Conservation (phyloP, 2,797 vertebrate genomes). For the Hipposideros larvatus region DNA sequence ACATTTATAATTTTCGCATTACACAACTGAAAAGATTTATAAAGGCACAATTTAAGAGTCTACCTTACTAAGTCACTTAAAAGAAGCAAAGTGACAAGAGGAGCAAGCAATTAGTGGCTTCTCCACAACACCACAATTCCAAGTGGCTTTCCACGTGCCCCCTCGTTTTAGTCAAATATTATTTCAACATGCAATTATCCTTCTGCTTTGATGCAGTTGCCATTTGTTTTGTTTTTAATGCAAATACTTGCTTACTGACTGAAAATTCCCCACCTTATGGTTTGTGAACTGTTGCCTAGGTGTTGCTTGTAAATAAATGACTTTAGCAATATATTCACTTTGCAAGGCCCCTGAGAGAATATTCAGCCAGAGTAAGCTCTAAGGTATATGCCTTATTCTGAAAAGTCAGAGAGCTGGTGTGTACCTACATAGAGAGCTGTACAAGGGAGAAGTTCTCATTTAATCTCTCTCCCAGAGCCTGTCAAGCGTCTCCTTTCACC, state of each 20-base stretch:
- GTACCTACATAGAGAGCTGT: not conserved
- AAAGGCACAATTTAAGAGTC: conserved; percentile 65
- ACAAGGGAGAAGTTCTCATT: not conserved
- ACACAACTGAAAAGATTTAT: conserved; percentile 62
- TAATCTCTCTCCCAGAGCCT: not conserved
- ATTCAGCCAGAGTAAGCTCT: not conserved
- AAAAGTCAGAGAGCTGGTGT: conserved; percentile 15
- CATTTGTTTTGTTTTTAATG: conserved; percentile 65
- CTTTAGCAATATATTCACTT: not conserved
- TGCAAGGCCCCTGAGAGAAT: not conserved
- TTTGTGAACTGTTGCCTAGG: conserved; percentile 29
- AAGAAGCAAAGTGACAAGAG: conserved; percentile 67
- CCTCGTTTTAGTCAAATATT: conserved; percentile 40
- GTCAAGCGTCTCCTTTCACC: conserved; percentile 31
- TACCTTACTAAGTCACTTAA: conserved; percentile 68
- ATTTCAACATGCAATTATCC: conserved; percentile 52
- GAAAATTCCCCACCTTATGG: not conserved
- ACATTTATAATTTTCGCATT: conserved; percentile 71
- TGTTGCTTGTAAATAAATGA: conserved; percentile 41
- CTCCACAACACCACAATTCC: conserved; percentile 16
- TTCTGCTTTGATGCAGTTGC: conserved; percentile 51
- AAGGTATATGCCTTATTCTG: not conserved
- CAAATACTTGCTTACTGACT: conserved; percentile 52
- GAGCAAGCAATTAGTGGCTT: conserved; percentile 62
- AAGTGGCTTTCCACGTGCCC: not conserved